Conservation (phyloP, 2,113 vertebrate genomes). For the Stigmatopora argus region DNA sequence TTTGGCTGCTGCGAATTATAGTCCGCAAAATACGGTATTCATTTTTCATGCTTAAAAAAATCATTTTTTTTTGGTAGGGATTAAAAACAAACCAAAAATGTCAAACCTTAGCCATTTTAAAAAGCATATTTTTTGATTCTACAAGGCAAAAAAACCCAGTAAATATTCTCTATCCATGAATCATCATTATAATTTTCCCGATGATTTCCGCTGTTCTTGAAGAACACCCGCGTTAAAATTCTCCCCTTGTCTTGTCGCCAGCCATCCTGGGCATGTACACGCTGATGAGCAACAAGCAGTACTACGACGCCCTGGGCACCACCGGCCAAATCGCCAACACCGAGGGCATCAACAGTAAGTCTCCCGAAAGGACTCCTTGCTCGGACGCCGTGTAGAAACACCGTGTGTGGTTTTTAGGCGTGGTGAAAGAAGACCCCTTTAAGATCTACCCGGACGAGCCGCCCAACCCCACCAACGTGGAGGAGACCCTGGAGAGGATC, state of each 20-base stretch:
- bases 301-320: constrained; percentile 88
- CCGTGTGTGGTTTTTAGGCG: constrained; percentile 65
- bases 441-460: constrained; percentile 88
- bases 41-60: too few species aligned
- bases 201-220: too few species aligned
- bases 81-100: too few species aligned
- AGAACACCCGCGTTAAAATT: background rate
- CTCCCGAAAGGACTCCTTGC: background rate
- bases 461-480: constrained; percentile 87
- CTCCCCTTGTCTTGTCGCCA: constrained; percentile 49
- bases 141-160: too few species aligned
- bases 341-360: constrained; percentile 94
- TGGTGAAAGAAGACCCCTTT: constrained; percentile 89
- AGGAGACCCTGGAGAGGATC: constrained; percentile 82
- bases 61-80: too few species aligned
- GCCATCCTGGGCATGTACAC: constrained; percentile 98
- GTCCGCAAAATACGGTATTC: too few species aligned
- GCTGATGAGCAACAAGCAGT: constrained; percentile 98
- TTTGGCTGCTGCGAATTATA: too few species aligned
- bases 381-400: too few species aligned
- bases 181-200: too few species aligned
- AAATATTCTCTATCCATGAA: too few species aligned
- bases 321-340: constrained; percentile 85
- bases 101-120: too few species aligned
- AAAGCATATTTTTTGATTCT: too few species aligned